Conservation (phyloP, 1,140 invertebrate genomes). For the Euwallacea fornicatus region DNA sequence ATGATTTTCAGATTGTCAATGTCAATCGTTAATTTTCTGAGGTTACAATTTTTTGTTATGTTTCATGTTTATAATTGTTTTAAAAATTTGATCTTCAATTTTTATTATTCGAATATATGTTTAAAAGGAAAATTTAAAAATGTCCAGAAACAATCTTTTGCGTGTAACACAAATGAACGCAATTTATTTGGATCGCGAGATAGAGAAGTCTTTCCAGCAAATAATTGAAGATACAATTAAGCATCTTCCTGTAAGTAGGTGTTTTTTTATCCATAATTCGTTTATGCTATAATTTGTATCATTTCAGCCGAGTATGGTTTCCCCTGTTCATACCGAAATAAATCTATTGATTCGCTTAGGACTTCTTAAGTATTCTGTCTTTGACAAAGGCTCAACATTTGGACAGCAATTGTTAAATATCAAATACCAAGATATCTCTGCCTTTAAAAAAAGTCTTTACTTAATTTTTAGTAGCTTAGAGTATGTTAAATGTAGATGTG, state of each 20-base stretch:
- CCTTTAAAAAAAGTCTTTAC: conserved; percentile 44
- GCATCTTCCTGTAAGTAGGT: conserved; percentile 49
- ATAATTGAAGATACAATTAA: conserved; percentile 42
- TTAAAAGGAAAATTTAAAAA: conserved; percentile 20
- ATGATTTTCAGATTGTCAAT: too few species aligned
- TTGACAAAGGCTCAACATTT: conserved; percentile 47
- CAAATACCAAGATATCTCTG: conserved; percentile 49
- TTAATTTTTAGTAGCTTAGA: conserved; percentile 40
- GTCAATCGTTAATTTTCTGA: too few species aligned
- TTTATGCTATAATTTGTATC: neutral
- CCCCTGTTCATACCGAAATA: conserved; percentile 46
- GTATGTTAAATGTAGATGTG: conserved; percentile 47
- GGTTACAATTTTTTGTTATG: too few species aligned
- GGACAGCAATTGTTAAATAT: conserved; percentile 52
- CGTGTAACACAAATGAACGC: conserved; percentile 53
- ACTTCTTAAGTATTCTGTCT: conserved; percentile 48
- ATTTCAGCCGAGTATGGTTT: conserved; percentile 45
- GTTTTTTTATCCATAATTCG: conserved; percentile 3
- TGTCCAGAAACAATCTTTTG: conserved; percentile 47
- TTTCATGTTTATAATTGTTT: too few species aligned
- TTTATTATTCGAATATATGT: too few species aligned
- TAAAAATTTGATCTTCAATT: too few species aligned
- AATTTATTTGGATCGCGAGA: conserved; percentile 52
- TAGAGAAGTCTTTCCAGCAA: conserved; percentile 46
- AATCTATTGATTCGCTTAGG: conserved; percentile 44